phyloP scores from a whole-genome alignment of 2,797 vertebrate species.

The Melanotaenia boesemani region DNA sequence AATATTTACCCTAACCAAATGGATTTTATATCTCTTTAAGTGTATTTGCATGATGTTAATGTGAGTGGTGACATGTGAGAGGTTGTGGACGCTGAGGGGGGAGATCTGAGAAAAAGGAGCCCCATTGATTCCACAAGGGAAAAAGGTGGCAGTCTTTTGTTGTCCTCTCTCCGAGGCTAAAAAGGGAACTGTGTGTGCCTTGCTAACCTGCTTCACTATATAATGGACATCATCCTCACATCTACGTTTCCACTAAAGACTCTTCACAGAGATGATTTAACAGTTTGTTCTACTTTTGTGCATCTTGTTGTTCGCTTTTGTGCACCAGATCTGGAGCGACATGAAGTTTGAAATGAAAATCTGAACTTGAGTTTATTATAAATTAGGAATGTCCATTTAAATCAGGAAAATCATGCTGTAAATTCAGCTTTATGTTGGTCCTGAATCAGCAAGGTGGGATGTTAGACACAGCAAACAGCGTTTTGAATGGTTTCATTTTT shows the following conservation, averaged over 20 bases:
- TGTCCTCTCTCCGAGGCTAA: slow-evolving; percentile 44
- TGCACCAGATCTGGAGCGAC: slow-evolving; percentile 53
- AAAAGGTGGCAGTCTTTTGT: slow-evolving; percentile 41
- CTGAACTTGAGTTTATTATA: neutral
- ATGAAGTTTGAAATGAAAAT: slow-evolving; percentile 46
- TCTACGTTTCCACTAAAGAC: slow-evolving; percentile 62
- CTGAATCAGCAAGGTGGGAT: neutral
- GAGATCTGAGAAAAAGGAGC: slow-evolving; percentile 36
- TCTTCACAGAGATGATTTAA: slow-evolving; percentile 63
- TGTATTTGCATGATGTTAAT: slow-evolving; percentile 83
- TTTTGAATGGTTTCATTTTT: neutral
- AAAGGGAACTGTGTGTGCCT: slow-evolving; percentile 67
- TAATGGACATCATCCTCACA: slow-evolving; percentile 71
- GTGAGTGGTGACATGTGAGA: slow-evolving; percentile 72
- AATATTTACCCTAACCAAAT: slow-evolving; percentile 85
- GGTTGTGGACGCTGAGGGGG: slow-evolving; percentile 68
- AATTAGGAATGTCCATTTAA: slow-evolving; percentile 13
- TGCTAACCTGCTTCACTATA: slow-evolving; percentile 69
- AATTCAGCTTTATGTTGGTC: neutral
- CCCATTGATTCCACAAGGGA: slow-evolving; percentile 33
- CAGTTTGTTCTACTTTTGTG: slow-evolving; percentile 54
- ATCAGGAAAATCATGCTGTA: slow-evolving; percentile 15
- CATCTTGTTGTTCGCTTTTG: slow-evolving; percentile 54
- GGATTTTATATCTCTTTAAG: slow-evolving; percentile 72
- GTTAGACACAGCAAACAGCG: slow-evolving; percentile 5